A percentile compares a stretch with the other conserved stretches of the same genome.
Conservation (phyloP, 1,140 invertebrate species). For the Zaprionus africanus region DNA sequence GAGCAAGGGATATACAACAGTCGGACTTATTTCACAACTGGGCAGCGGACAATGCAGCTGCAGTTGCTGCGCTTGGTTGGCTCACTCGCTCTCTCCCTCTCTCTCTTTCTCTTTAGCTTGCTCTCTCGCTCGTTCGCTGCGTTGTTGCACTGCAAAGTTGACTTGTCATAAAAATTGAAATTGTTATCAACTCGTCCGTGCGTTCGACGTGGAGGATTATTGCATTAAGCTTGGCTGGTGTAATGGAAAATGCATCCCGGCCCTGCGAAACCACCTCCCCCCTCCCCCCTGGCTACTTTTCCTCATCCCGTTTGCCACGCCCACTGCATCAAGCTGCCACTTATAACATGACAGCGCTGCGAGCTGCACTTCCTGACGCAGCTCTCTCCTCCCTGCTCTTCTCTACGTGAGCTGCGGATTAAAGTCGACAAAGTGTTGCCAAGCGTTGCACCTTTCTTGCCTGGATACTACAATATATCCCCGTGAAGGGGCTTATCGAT, state of each 20-base stretch:
- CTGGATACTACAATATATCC: background rate
- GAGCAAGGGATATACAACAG: background rate
- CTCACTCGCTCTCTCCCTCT: background rate
- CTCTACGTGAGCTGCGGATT: constrained; percentile 43
- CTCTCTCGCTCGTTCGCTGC: constrained; percentile 1
- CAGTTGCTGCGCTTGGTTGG: constrained; percentile 54
- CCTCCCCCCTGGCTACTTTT: no score
- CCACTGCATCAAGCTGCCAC: constrained; percentile 35
- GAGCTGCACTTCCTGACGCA: constrained; percentile 39
- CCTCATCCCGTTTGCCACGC: constrained; percentile 21
- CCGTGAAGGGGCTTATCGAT: constrained; percentile 38
- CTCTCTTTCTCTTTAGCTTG: background rate
- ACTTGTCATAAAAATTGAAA: constrained; percentile 83
- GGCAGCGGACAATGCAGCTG: constrained; percentile 48
- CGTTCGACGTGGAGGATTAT: constrained; percentile 78
- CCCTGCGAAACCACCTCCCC: background rate
- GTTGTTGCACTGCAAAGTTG: constrained; percentile 64
- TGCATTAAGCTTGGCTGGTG: constrained; percentile 64
- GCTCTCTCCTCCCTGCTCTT: background rate
- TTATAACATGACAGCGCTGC: constrained; percentile 49
- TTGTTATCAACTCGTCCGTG: constrained; percentile 82
- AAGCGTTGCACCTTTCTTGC: constrained; percentile 18
- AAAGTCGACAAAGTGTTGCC: constrained; percentile 48
- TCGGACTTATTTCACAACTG: constrained; percentile 11
- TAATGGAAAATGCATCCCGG: constrained; percentile 46